A percentile compares a stretch with the other conserved stretches of the same genome.
phyloP scores from a whole-genome alignment of 2,113 vertebrate species.

The Odocoileus virginianus region DNA sequence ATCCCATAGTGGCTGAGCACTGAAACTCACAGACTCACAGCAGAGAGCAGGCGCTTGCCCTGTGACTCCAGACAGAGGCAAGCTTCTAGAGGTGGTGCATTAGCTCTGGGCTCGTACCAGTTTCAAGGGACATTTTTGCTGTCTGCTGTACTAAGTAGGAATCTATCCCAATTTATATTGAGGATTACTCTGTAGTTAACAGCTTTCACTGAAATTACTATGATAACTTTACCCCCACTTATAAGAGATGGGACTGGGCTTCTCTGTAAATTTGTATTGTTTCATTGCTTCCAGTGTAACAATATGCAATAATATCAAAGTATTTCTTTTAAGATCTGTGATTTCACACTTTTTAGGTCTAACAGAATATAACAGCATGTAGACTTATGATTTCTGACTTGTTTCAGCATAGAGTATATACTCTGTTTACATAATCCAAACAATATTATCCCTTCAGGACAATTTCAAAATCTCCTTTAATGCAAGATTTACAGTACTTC shows the following conservation, averaged over 20 bases:
- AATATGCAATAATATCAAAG: neutral
- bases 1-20: neutral
- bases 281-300: neutral
- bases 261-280: conserved; percentile 6
- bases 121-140: neutral
- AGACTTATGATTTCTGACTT: neutral
- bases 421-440: neutral
- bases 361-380: neutral
- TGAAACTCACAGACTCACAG: neutral
- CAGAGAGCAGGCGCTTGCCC: neutral
- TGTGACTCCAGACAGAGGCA: neutral
- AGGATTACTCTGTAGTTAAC: neutral
- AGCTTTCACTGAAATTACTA: conserved; percentile 27
- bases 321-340: conserved; percentile 17
- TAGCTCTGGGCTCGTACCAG: neutral
- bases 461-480: conserved; percentile 16
- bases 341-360: neutral
- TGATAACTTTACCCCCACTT: neutral
- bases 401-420: neutral
- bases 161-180: neutral
- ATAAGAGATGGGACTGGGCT: neutral
- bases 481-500: neutral
- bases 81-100: neutral
- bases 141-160: neutral
- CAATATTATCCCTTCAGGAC: neutral